Base-by-base conservation (phyloP, 2,888 invertebrate species). In the Drosophila quinaria region DNA sequence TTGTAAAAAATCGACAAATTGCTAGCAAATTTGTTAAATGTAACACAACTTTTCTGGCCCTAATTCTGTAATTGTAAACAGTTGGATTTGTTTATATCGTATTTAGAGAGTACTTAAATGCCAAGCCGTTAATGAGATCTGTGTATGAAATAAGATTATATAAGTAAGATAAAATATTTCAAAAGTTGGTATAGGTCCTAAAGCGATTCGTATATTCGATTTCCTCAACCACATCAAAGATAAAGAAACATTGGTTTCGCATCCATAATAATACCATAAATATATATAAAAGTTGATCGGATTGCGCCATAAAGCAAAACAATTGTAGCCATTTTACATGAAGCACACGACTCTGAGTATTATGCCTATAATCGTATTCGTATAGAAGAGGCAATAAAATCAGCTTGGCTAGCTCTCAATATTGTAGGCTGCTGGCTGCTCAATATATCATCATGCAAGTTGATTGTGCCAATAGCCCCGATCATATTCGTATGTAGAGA, bases 281-380 rank as follows among this genome's bases (percentile, higher is more conserved):
- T 47, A 49, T 29, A 49, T 52, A 15, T 44, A 35, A 47, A 61
- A 70, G 22, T 60, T 47, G 25, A 60, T 54, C 52, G 39, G 62
- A 68, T 87, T 77, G 84, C 67, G 59, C 67, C 84, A 87, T 78
- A 65, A 64, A 56, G 33, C 47, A 17, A 62, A 65, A 67, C 68
- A 80, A 82, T 87, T 83, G 73, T 67, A 56, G 64, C 46, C 25
- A 62, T 54, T 50, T 59, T 29, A 19, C 37, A 22, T 31, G 17
- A 50, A 58, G 58, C 66, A 66, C 46, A 52, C 50, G 41, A 47
- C 50, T 33, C 46, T 15, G 41, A 51, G 44, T 51, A 52, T 50
- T 59, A 39, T 46, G 31, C 10, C 29, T 41, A 31, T 42, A 47
- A 37, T 54, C 22, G 35, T 59, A 5, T 44, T 37, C 46, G 17